Base-by-base conservation (phyloP, 1,140 invertebrate species). In the Penaeus vannamei region DNA sequence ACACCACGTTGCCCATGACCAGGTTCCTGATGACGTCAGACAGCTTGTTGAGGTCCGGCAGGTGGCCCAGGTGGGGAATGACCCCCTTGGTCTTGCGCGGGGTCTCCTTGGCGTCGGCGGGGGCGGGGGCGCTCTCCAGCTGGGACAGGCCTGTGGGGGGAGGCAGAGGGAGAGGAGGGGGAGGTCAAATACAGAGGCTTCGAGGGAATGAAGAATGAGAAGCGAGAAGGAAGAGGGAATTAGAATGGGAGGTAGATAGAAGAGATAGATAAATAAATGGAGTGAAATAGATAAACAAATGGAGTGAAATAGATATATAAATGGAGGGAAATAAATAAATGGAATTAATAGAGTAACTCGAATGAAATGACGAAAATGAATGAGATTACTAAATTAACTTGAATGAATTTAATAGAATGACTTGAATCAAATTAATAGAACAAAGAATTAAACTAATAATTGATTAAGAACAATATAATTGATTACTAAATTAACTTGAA, bases 1-100 rank as follows among this genome's bases (percentile, higher is more conserved):
- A 92, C 0, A 93, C 93, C 0, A 95, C 93, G 89, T 94, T 93
- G 22, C 95, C 95, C 92, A 95, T 93, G 22, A 96, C 92, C 60
- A 94, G 93, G 87, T 93, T 93, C 26, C 93, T 92, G 53, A 94
- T 93, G 82, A 94, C 94, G 32, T 94, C 94, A 0, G 93, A 94
- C 82, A 95, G 92, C 90, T 94, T 93, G 91, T 93, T 93, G 59
- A 94, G 90, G 90, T 93, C 93, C 29, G 93, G 92, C 7, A 91
- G 90, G 90, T 90, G 84, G 14, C 88, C 66, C 76, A 90, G 84
- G 62, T 90, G 29, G 29, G 88, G 88, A 26, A 90, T 85, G 20
- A 61, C 77, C 42, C 88, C 88, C 23, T 83, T 53, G n/a, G 84
- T 66, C 88, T 82, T 90, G 26, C 64, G 64, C 0, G 88, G 88